Base-by-base conservation (phyloP, 2,113 vertebrate genomes). In the Phoenicopterus ruber region DNA sequence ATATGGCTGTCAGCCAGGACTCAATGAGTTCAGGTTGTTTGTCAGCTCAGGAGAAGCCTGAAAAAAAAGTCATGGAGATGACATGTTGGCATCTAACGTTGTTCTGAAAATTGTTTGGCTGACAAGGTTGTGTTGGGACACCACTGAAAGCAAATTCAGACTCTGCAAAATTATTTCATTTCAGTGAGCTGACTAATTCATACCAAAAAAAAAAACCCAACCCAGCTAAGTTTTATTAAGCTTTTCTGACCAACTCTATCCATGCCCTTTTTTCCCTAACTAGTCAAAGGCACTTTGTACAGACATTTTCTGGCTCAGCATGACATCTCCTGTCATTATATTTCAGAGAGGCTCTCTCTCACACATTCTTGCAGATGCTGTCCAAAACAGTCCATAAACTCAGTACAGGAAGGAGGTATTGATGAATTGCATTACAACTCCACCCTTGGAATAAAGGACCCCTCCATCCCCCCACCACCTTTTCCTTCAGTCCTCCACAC, bases 251-350 rank as follows among this genome's bases (percentile, higher is more conserved):
- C 52, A 72, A 13, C 7, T 82, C 42, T 59, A 3, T 67, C 47
- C 24, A 21, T 84, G 63, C 32, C 24, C 32, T 96, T 94, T 85
- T 91, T 36, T 22, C 46, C 36, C 61, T 42, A 84, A n/a, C 21
- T 78, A 67, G n/a, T 93, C 61, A 96, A 79, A 94, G 80, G 69
- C 47, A 89, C 26, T 87, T 84, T 93, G 65, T 94, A 84, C 77
- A 71, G 42, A 50, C 10, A 42, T 89, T 93, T 79, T 93, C 70
- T 91, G 77, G 29, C 70, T 92, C 47, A 71, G 47, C n/a, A 34
- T 50, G 44, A 44, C 36, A 13, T 28, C n/a, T 90, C 31, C 32
- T 67, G 46, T 62, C 2, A 0, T 54, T 32, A n/a, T 20, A 24
- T 88, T 89, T 70, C 40, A 50, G 26, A 36, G 25, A 50, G 4